Evolutionary conservation across 1,140 invertebrate species (phyloP).

Genomic region (Diprion similis): DNA sequence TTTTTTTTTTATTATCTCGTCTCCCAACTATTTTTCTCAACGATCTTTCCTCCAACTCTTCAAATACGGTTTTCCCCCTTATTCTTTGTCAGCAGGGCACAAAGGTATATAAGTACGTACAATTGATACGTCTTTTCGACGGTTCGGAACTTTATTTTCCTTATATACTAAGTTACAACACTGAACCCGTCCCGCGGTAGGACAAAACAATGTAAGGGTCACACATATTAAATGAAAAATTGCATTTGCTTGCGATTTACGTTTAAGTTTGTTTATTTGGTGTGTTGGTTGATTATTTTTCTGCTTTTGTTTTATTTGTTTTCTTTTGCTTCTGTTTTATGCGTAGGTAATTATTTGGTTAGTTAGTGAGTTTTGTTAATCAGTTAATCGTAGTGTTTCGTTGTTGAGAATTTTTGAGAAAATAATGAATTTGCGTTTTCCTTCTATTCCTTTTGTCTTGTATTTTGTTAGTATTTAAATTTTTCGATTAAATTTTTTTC

Average conservation of each 20-base stretch:
- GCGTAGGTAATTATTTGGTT: background rate
- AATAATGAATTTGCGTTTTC: background rate
- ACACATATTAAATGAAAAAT: slow-evolving; percentile 45
- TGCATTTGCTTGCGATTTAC: slow-evolving; percentile 13
- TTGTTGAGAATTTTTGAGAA: no score
- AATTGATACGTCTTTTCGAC: slow-evolving; percentile 25
- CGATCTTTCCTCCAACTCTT: slow-evolving; percentile 10
- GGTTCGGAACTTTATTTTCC: slow-evolving; percentile 44
- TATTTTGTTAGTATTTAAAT: slow-evolving; percentile 15
- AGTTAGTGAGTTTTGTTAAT: no score
- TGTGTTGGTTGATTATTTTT: slow-evolving; percentile 16
- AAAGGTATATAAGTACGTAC: background rate
- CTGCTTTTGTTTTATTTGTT: background rate
- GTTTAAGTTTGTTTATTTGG: slow-evolving; percentile 11
- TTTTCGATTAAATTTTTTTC: slow-evolving; percentile 14
- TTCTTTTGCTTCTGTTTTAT: background rate
- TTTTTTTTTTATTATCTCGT: slow-evolving; percentile 23
- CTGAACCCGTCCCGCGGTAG: slow-evolving; percentile 54
- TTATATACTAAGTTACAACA: slow-evolving; percentile 60
- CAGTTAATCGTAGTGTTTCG: no score
- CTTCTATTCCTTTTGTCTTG: slow-evolving; percentile 4
- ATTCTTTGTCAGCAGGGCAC: background rate
- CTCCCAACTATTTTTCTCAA: slow-evolving; percentile 13
- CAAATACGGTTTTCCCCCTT: background rate
- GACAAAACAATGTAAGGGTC: slow-evolving; percentile 58